A percentile compares a stretch with the other conserved stretches of the same genome.
Conservation (phyloP, 1,140 invertebrate genomes). For the Zaprionus ornatus region DNA sequence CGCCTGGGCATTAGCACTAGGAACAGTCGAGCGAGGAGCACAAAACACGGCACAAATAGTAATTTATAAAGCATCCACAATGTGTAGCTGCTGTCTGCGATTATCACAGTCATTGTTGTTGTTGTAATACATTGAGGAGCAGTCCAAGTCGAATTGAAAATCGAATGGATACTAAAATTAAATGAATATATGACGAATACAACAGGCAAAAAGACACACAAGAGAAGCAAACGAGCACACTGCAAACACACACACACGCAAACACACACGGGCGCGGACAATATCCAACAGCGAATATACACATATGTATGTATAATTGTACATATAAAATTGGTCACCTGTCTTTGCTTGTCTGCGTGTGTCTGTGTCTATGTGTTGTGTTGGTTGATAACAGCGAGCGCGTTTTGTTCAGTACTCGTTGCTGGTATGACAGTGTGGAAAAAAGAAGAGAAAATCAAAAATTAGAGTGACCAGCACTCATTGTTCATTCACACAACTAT, state of each 20-base stretch:
- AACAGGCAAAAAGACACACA: conserved; percentile 7
- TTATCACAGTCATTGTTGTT: conserved; percentile 64
- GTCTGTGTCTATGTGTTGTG: conserved; percentile 28
- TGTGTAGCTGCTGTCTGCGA: conserved; percentile 60
- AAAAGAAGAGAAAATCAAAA: conserved; percentile 17
- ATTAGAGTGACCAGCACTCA: conserved; percentile 35
- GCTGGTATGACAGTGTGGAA: conserved; percentile 6
- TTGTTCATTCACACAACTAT: conserved; percentile 19
- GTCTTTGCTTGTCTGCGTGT: conserved; percentile 30
- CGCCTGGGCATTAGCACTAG: conserved; percentile 51
- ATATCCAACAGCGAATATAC: not conserved
- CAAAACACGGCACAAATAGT: conserved; percentile 43
- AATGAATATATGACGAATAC: conserved; percentile 40
- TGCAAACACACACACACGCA: conserved; percentile 18
- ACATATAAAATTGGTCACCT: conserved; percentile 32
- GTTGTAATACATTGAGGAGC: conserved; percentile 57
- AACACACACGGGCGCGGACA: conserved; percentile 2
- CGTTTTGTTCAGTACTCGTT: conserved; percentile 38
- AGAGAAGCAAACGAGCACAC: conserved; percentile 13
- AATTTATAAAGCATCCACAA: conserved; percentile 70
- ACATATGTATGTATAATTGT: conserved; percentile 13
- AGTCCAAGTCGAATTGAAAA: conserved; percentile 26
- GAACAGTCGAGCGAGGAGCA: conserved; percentile 32
- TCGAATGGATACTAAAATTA: conserved; percentile 53
- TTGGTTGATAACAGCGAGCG: conserved; percentile 54